Evolutionary conservation across 1,140 invertebrate species (phyloP).

Genomic region (Rhysida immarginata): DNA sequence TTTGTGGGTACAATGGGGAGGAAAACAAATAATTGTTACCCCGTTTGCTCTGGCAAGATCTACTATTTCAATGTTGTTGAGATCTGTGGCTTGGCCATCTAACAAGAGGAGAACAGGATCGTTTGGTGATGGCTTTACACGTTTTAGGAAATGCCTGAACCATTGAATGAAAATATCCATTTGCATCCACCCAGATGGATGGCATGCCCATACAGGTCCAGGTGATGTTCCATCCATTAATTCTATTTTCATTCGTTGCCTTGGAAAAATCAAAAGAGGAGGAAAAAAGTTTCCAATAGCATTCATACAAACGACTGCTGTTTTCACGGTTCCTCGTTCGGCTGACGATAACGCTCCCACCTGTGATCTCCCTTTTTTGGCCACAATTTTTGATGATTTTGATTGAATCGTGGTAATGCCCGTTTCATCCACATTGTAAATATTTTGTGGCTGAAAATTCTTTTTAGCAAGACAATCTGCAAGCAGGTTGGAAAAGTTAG

Average conservation of each 20-base stretch:
- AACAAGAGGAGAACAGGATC: no score
- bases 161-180: not conserved
- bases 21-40: no score
- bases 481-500: conserved; percentile 4
- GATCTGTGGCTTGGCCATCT: no score
- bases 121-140: no score
- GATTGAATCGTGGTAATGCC: conserved; percentile 13
- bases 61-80: no score
- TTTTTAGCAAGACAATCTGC: not conserved
- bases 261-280: conserved; percentile 4
- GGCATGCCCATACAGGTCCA: not conserved
- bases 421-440: conserved; percentile 16
- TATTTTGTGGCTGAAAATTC: conserved; percentile 8
- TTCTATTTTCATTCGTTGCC: not conserved
- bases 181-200: conserved; percentile 6
- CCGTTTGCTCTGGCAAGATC: no score
- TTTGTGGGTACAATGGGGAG: no score
- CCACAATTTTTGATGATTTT: conserved; percentile 5
- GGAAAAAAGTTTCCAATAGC: conserved; percentile 2
- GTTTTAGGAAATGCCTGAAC: no score
- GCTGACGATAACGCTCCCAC: not conserved
- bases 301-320: not conserved
- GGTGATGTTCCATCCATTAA: not conserved
- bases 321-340: conserved; percentile 7
- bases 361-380: conserved; percentile 8